phyloP scores from a whole-genome alignment of 2,797 vertebrate genomes.

The Anniella stebbinsi region DNA sequence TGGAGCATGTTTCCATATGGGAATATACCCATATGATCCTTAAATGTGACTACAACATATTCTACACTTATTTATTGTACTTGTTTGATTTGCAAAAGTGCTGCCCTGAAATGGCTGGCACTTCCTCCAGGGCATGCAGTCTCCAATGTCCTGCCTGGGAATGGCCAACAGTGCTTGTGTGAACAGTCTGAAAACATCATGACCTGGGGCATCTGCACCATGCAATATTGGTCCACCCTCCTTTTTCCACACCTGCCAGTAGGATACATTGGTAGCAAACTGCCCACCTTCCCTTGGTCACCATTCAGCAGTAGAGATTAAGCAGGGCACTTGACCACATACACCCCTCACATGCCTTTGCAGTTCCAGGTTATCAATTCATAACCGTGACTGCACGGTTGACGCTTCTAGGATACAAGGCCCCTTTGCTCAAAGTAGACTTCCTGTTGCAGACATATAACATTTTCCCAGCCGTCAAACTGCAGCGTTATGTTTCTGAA shows the following conservation, averaged over 20 bases:
- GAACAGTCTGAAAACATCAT: background rate
- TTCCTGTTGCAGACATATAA: background rate
- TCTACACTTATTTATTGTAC: background rate
- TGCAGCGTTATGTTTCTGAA: background rate
- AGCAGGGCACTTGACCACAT: background rate
- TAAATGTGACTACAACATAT: slow-evolving; percentile 4
- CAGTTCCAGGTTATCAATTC: background rate
- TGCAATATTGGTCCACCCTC: background rate
- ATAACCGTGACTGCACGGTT: background rate
- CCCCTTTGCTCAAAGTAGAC: background rate
- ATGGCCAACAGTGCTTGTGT: background rate
- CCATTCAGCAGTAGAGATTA: background rate
- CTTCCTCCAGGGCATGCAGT: background rate
- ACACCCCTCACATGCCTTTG: background rate
- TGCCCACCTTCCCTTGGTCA: background rate
- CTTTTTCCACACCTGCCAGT: background rate
- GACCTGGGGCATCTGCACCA: background rate
- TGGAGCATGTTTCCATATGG: background rate
- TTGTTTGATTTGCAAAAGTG: background rate
- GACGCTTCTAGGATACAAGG: background rate
- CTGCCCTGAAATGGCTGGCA: background rate
- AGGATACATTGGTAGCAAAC: background rate
- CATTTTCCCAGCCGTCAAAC: background rate
- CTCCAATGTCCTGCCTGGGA: background rate
- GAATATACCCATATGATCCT: slow-evolving; percentile 20